Evolutionary conservation across 2,888 invertebrate species (phyloP), one percentile per base, ranked within the genome.

Genomic region (Drosophila vallismaia): DNA sequence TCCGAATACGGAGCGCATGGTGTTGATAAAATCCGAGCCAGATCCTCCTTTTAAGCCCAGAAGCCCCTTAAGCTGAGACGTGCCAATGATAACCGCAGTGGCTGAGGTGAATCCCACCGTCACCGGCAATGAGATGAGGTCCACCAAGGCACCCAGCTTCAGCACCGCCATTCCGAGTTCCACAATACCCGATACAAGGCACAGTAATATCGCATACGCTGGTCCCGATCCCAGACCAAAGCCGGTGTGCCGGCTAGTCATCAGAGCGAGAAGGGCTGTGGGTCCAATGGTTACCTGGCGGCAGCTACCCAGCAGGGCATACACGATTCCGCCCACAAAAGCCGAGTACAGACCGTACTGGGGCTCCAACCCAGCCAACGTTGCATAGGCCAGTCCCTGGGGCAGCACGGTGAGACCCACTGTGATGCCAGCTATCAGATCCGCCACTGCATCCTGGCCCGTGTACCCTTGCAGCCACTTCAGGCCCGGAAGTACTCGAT

Each of bases 271-370:
- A 31, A 91, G 93, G n/a, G 98, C 98, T 0, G 98, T 98, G 2
- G 98, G 98, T 6, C 98, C 97, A 67, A 97, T 95, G 5, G 96
- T 96, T 62, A 96, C 96, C 89, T 96, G 96, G 77, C 96, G 96
- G 89, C 96, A 96, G 51, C 97, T 97, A 28, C 98, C 98, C 80
- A 98, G 94, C 66, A 98, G 91, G 52, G 96, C 94, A 92, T 98
- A 99, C 40, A 98, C 94, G 91, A 98, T 96, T 33, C 98, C 97
- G 1, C 98, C 98, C 92, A 97, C 94, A 92, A 98, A 98, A 0
- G 98, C 96, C 0, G 98, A 97, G 92, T 98, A 98, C 52, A 99
- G 93, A 3, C 98, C 98, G 92, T 97, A 98, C 97, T 98, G 67
- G 1, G 97, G 96, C 89, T 95, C 95, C 55, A 98, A 92, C 48